Conservation (phyloP, 1,140 invertebrate species). For the Drosophila hydei region DNA sequence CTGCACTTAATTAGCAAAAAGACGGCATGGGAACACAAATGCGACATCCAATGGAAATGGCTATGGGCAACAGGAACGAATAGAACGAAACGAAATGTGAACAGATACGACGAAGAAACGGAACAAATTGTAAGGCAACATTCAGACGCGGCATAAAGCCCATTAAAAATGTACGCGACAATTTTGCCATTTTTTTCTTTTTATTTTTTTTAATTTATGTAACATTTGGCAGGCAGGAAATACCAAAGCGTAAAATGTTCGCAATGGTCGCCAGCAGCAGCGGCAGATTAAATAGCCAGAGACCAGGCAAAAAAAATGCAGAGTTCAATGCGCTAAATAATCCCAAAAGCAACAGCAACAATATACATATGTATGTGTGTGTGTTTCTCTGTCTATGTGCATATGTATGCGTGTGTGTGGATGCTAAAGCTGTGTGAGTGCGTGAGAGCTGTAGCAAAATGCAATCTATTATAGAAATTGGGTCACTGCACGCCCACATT, state of each 20-base stretch:
- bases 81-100: slow-evolving; percentile 5
- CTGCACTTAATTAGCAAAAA: slow-evolving; percentile 66
- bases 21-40: slow-evolving; percentile 57
- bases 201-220: slow-evolving; percentile 35
- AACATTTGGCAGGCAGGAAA: slow-evolving; percentile 49
- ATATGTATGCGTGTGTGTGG: not conserved
- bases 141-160: not conserved
- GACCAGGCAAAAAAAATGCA: slow-evolving; percentile 13
- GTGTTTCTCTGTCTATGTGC: slow-evolving; percentile 8
- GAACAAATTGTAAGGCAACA: not conserved
- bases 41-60: not conserved
- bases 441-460: slow-evolving; percentile 54
- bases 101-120: slow-evolving; percentile 19
- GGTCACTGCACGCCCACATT: slow-evolving; percentile 79
- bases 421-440: not conserved
- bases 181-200: slow-evolving; percentile 6
- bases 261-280: slow-evolving; percentile 11
- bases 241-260: slow-evolving; percentile 34
- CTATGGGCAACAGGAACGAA: slow-evolving; percentile 6
- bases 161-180: slow-evolving; percentile 14
- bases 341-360: slow-evolving; percentile 26
- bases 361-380: slow-evolving; percentile 24
- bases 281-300: slow-evolving; percentile 6
- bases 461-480: slow-evolving; percentile 80
- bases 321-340: slow-evolving; percentile 77